Conservation (phyloP, 2,797 vertebrate species). For the Macroramphosus scolopax region DNA sequence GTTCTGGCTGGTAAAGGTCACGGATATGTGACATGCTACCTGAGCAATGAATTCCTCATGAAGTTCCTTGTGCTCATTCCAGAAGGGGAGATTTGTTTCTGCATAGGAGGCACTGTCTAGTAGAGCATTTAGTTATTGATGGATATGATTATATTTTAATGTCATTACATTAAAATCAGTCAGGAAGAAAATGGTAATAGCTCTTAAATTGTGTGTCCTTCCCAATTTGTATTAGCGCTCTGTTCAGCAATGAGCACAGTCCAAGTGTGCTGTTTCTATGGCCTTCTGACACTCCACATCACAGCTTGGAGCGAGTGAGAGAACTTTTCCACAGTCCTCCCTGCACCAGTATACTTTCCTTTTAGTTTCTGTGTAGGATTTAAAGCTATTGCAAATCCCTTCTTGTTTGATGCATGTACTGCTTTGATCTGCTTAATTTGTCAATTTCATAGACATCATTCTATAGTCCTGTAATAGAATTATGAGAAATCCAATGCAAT, state of each 20-base stretch:
- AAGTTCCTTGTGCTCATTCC: conserved; percentile 53
- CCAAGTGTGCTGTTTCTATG: conserved; percentile 14
- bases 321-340: not conserved
- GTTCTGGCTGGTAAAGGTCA: conserved; percentile 81
- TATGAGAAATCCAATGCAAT: too few relatives aligned
- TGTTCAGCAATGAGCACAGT: conserved; percentile 17
- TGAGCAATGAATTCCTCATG: conserved; percentile 75
- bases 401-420: too few relatives aligned
- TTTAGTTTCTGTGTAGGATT: conserved; percentile 12
- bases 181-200: not conserved
- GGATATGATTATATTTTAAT: too few relatives aligned
- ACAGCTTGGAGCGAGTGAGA: conserved; percentile 3
- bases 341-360: conserved; percentile 2
- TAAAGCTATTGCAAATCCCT: too few relatives aligned
- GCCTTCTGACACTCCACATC: conserved; percentile 26
- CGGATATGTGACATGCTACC: conserved; percentile 79
- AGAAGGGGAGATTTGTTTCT: conserved; percentile 60
- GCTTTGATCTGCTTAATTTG: too few relatives aligned
- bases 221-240: conserved; percentile 23
- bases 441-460: too few relatives aligned
- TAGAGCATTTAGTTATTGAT: conserved; percentile 56
- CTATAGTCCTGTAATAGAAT: too few relatives aligned
- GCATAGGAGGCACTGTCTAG: conserved; percentile 43
- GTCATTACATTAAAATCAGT: too few relatives aligned
- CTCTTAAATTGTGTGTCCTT: not conserved